A percentile compares a stretch with the other conserved stretches of the same genome.
Evolutionary conservation across 2,888 invertebrate species (phyloP).

Genomic region (Athrips mouffetella): DNA sequence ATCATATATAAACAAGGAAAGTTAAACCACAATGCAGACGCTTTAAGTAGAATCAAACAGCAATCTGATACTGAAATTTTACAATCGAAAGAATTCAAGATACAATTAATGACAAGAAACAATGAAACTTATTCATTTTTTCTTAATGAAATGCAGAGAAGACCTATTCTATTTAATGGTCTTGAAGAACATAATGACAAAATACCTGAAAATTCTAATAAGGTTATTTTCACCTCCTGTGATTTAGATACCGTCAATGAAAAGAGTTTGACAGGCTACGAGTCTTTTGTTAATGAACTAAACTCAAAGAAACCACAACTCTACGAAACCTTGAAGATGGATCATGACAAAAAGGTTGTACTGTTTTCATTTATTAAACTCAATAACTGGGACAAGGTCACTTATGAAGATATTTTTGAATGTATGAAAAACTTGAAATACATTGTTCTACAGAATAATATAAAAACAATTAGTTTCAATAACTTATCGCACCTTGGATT

Average conservation of each 20-base stretch:
- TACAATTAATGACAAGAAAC: slow-evolving; percentile 11
- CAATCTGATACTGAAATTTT: no score
- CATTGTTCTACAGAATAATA: slow-evolving; percentile 15
- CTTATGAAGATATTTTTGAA: slow-evolving; percentile 28
- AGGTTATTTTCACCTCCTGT: slow-evolving; percentile 13
- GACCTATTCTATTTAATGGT: slow-evolving; percentile 18
- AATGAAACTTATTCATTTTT: slow-evolving; percentile 19
- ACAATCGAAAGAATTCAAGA: slow-evolving; percentile 1
- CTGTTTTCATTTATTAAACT: slow-evolving; percentile 13
- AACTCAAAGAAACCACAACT: slow-evolving; percentile 2
- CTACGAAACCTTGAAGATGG: slow-evolving; percentile 3
- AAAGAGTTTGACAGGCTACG: slow-evolving; percentile 7
- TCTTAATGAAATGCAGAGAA: slow-evolving; percentile 21
- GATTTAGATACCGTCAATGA: slow-evolving; percentile 16
- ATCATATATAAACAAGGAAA: slow-evolving; percentile 22
- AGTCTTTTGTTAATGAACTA: slow-evolving; percentile 2
- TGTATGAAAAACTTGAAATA: slow-evolving; percentile 19
- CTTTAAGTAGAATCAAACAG: slow-evolving; percentile 18
- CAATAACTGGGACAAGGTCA: slow-evolving; percentile 26
- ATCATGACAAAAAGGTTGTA: background rate
- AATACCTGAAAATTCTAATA: slow-evolving; percentile 3
- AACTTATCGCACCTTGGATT: slow-evolving; percentile 11
- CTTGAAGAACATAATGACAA: slow-evolving; percentile 9
- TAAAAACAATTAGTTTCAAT: slow-evolving; percentile 18
- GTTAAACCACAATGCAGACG: slow-evolving; percentile 22